Base-by-base conservation (phyloP, 2,888 invertebrate genomes). In the Spilosoma lubricipeda region DNA sequence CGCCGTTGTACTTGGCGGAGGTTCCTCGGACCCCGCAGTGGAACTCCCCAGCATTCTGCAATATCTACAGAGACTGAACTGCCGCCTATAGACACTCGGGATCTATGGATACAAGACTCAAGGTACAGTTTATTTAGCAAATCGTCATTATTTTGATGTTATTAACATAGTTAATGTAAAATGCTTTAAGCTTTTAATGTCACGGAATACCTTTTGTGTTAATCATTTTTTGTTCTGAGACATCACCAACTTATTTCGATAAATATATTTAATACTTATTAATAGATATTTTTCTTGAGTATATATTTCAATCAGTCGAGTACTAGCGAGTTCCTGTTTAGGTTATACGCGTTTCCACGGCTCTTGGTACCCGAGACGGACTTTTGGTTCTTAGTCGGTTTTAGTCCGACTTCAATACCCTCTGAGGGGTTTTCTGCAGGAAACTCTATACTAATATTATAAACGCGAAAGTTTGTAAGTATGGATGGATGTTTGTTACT, bases 11-110 rank as follows among this genome's bases (percentile, higher is more conserved):
- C 98, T 0, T 98, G 98, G 98, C 95, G 97, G 70, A 96, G 97
- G 52, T 96, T 98, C 72, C 94, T 98, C 33, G 96, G 97, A 64
- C 88, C 92, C 5, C 86, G 93, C 74, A 88, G 90, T 33, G 93
- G 92, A 2, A 97, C 97, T 0, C 97, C 97, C 23, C 97, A 97
- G 85, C 97, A 97, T 90, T 98, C 98, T 4, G 98, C 97, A 0
- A 97, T 97, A 3, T 98, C 98, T 9, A 98, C 98, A 0, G 98
- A 98, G 88, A 98, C 98, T 3, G 98, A 98, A 90, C 96, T 98
- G 52, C 98, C 98, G 65, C 98, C 98, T 0, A 96, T 98, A 81
- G 98, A 98, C 89, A 98, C 98, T 23, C 97, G 98, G 89, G 98
- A 98, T 80, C 96, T 98, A 5, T 98, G 98, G 98, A 96, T 98